Evolutionary conservation across 2,113 vertebrate genomes (phyloP).

Genomic region (Myrmecophaga tridactyla): DNA sequence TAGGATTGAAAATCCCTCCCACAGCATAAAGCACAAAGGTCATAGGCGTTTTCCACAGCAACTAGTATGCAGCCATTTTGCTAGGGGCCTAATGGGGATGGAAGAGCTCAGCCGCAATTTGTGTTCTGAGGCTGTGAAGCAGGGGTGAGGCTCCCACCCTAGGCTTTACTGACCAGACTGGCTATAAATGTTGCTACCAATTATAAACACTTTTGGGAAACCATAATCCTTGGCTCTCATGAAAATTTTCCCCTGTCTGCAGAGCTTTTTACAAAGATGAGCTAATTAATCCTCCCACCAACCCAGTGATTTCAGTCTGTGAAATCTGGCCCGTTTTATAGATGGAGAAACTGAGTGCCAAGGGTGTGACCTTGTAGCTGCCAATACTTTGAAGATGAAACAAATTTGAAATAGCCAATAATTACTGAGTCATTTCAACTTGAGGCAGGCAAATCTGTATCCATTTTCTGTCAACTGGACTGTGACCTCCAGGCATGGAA

Average conservation of each 20-base stretch:
- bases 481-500: neutral
- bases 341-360: slow-evolving; percentile 39
- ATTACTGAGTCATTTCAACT: neutral
- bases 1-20: neutral
- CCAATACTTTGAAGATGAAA: neutral
- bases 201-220: slow-evolving; percentile 27
- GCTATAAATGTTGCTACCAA: slow-evolving; percentile 36
- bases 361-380: neutral
- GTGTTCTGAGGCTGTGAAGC: neutral
- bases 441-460: neutral
- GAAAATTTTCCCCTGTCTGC: neutral
- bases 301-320: neutral
- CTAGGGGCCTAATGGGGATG: neutral
- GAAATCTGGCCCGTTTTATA: slow-evolving; percentile 40
- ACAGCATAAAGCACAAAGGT: slow-evolving; percentile 9
- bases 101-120: slow-evolving; percentile 21
- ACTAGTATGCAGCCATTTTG: slow-evolving; percentile 31
- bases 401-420: neutral
- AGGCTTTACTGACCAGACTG: slow-evolving; percentile 26
- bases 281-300: neutral
- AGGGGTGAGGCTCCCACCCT: slow-evolving; percentile 2
- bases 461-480: neutral
- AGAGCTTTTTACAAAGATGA: slow-evolving; percentile 9
- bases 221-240: neutral
- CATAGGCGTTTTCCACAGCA: neutral